These are phyloP conservation scores for Drosophila funebris DNA, from an alignment of 1,140 invertebrate genomes.

Conservation along the genomic window DNA sequence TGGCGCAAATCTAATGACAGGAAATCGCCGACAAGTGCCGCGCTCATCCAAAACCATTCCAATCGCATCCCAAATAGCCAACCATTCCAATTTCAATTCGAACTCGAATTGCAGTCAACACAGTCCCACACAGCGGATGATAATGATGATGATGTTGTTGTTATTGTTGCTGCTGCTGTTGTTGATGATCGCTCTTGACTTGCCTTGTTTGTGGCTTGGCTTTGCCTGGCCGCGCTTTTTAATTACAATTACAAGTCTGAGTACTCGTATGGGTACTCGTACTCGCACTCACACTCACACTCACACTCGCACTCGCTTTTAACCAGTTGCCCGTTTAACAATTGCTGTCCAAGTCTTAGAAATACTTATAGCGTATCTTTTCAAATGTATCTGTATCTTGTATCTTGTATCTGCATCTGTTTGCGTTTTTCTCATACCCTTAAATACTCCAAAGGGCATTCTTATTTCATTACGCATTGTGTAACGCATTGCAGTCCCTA, in stretches of 20 bases:
- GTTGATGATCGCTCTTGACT: background rate
- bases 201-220: constrained; percentile 26
- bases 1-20: constrained; percentile 73
- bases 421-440: background rate
- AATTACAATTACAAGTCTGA: constrained; percentile 55
- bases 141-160: background rate
- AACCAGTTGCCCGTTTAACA: constrained; percentile 68
- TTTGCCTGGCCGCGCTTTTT: constrained; percentile 60
- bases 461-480: background rate
- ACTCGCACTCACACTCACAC: constrained; percentile 2
- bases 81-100: constrained; percentile 6
- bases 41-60: constrained; percentile 33
- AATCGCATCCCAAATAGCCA: constrained; percentile 19
- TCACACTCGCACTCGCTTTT: constrained; percentile 7
- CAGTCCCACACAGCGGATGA: constrained; percentile 25
- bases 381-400: constrained; percentile 45
- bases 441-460: background rate
- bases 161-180: too few relatives aligned
- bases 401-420: constrained; percentile 19
- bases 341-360: constrained; percentile 50
- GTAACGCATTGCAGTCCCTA: background rate
- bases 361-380: constrained; percentile 3
- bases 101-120: background rate
- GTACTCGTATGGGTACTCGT: constrained; percentile 10
- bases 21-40: constrained; percentile 75